A percentile compares a stretch with the other conserved stretches of the same genome.
Evolutionary conservation across 37 sponge, comb jelly and placozoan genomes (phyloP).

Genomic region (Petrosia ficiformis): DNA sequence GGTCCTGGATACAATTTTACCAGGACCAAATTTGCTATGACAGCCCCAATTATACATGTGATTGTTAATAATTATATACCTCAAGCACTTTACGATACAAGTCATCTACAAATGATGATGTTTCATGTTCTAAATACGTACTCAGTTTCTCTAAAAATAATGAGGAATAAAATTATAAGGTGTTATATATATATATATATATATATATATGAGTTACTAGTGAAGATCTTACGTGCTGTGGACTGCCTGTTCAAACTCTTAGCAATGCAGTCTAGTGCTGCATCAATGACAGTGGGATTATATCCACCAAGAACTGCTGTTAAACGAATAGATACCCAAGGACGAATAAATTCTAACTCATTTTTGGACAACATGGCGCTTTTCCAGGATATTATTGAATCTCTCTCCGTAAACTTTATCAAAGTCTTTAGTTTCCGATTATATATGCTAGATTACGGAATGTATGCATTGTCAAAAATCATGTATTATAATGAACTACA

Average conservation of each 20-base stretch:
- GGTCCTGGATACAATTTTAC: too few species aligned
- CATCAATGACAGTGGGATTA: constrained; percentile 29
- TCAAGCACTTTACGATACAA: constrained; percentile 68
- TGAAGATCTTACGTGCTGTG: constrained; percentile 37
- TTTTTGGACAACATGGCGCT: constrained; percentile 45
- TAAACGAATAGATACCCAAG: constrained; percentile 55
- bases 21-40: too few species aligned
- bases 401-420: neutral
- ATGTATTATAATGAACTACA: too few species aligned
- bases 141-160: constrained; percentile 53
- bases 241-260: constrained; percentile 57
- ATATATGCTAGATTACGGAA: too few species aligned
- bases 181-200: constrained; percentile 29
- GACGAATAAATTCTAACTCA: constrained; percentile 67
- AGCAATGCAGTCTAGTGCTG: constrained; percentile 55
- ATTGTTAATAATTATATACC: too few species aligned
- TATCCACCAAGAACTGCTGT: constrained; percentile 43
- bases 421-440: too few species aligned
- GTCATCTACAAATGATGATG: constrained; percentile 54
- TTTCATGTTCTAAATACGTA: constrained; percentile 35
- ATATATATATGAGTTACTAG: too few species aligned
- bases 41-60: too few species aligned
- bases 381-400: too few species aligned
- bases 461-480: too few species aligned
- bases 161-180: neutral